A percentile compares a stretch with the other conserved stretches of the same genome.
Evolutionary conservation across 2,113 vertebrate genomes (phyloP).

Genomic region (Hippocampus guttulatus): DNA sequence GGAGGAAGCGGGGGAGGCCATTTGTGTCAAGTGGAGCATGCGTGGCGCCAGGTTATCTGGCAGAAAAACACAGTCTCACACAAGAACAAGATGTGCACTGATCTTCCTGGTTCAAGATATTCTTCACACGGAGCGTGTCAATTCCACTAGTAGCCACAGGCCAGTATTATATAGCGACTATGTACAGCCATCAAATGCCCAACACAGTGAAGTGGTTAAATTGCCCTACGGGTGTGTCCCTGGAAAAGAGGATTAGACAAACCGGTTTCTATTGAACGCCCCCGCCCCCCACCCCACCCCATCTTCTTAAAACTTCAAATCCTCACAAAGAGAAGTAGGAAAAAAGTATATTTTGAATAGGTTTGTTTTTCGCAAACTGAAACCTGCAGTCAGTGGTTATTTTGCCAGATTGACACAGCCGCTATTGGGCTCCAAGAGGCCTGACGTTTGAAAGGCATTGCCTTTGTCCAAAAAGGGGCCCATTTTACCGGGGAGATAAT

Average conservation of each 20-base stretch:
- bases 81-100: slow-evolving; percentile 6
- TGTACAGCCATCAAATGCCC: slow-evolving; percentile 14
- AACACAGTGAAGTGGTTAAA: slow-evolving; percentile 12
- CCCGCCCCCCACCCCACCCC: slow-evolving; percentile 22
- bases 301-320: slow-evolving; percentile 18
- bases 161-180: not conserved
- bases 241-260: slow-evolving; percentile 42
- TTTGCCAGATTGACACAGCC: slow-evolving; percentile 23
- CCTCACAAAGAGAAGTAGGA: slow-evolving; percentile 8
- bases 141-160: slow-evolving; percentile 12
- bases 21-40: slow-evolving; percentile 38
- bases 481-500: slow-evolving; percentile 51
- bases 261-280: slow-evolving; percentile 37
- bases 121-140: slow-evolving; percentile 16
- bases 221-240: slow-evolving; percentile 27
- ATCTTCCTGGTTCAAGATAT: slow-evolving; percentile 15
- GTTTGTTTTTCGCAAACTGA: slow-evolving; percentile 27
- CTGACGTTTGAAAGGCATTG: slow-evolving; percentile 30
- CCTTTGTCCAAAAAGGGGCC: slow-evolving; percentile 40
- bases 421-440: slow-evolving; percentile 16
- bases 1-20: slow-evolving; percentile 35
- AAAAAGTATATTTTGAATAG: not conserved
- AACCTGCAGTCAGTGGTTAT: slow-evolving; percentile 19
- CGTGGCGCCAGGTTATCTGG: slow-evolving; percentile 18
- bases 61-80: slow-evolving; percentile 25